Percentiles rank a stretch among this genome's conserved stretches.
These are phyloP conservation scores for Botia kubotai DNA, from an alignment of 2,797 vertebrate species.

Conservation along the genomic window DNA sequence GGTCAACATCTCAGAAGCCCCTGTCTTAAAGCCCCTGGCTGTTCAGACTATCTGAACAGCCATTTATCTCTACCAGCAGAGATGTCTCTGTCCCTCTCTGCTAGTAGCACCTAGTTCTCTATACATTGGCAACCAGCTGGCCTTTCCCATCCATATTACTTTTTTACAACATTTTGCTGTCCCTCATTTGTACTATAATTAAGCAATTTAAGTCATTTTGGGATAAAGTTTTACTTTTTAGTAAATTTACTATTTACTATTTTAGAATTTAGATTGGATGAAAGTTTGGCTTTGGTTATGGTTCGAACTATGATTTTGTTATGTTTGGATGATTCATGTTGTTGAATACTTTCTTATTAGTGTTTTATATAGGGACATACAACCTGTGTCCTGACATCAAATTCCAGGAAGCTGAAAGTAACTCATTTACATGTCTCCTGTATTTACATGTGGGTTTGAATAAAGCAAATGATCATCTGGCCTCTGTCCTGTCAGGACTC, in stretches of 20 bases:
- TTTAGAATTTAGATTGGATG: neutral
- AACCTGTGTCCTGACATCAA: slow-evolving; percentile 17
- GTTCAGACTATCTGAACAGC: no score
- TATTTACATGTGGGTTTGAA: slow-evolving; percentile 59
- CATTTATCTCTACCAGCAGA: no score
- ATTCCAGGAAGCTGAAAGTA: slow-evolving; percentile 34
- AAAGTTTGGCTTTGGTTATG: neutral
- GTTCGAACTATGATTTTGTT: neutral
- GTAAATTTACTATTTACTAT: no score
- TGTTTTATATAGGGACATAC: neutral
- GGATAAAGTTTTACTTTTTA: neutral
- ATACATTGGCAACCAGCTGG: neutral
- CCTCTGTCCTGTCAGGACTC: neutral
- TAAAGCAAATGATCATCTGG: slow-evolving; percentile 52
- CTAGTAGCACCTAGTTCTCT: neutral
- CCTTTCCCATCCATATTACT: neutral
- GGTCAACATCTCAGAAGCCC: no score
- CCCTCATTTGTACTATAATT: neutral
- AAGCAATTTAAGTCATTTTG: neutral
- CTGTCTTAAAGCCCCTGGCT: neutral
- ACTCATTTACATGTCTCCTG: slow-evolving; percentile 44
- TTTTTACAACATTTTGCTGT: neutral
- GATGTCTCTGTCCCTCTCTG: neutral
- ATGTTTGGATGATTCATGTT: neutral
- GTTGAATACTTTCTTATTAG: neutral